Base-by-base conservation (phyloP, 1,140 invertebrate genomes). In the Formica selysi region DNA sequence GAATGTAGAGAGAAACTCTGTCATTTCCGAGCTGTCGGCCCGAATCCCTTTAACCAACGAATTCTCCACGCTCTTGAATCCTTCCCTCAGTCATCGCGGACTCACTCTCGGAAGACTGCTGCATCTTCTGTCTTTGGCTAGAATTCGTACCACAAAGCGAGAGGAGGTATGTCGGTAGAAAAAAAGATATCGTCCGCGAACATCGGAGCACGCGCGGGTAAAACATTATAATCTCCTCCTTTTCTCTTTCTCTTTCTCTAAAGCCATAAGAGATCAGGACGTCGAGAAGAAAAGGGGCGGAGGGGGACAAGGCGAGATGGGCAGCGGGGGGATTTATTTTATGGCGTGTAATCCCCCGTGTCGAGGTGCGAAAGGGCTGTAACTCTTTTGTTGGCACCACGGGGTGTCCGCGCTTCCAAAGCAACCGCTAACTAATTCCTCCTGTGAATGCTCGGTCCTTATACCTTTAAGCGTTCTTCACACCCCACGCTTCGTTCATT, bases 351-450 rank as follows among this genome's bases (percentile, higher is more conserved):
- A 94, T 95, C 93, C 90, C 90, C 93, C 91, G 91, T 93, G 92
- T 93, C 59, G 93, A 95, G 94, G 94, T 94, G 94, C 94, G 94
- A 94, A 95, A 91, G 91, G 91, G 91, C 86, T 90, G 91, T 94
- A 94, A 94, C 93, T 94, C 94, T 94, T 94, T 94, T 94, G 94
- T 92, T 92, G 91, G 91, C 94, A 91, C 94, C 90, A 89, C 92
- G 93, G 94, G 94, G 93, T 90, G 94, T 93, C 94, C 86, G 73
- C 80, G 87, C 90, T 91, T 88, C 91, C 90, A 92, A 91, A 93
- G 91, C 93, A 92, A 91, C 93, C 90, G 92, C 93, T 92, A 92
- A 92, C 92, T 93, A 94, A 94, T 93, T 94, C 92, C 91, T 92
- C 91, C 88, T 85, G 85, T 91, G 91, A 93, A 93, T 93, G 81